Evolutionary conservation across 1,140 invertebrate species (phyloP).

Genomic region (Tetraneura akinire): DNA sequence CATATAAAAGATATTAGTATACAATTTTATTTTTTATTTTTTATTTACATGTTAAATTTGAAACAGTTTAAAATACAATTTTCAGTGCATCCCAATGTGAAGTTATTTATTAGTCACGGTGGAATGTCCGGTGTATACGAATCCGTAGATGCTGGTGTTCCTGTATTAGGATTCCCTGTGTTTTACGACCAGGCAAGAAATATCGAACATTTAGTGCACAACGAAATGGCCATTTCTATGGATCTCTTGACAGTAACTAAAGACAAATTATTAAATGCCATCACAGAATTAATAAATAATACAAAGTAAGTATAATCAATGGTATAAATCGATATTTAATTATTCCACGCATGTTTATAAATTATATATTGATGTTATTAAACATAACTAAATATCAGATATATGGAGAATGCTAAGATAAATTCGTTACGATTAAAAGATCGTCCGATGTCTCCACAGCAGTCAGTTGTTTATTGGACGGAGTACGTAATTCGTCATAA

Average conservation of each 20-base stretch:
- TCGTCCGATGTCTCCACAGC: too few relatives aligned
- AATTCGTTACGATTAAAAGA: too few relatives aligned
- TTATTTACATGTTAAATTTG: too few relatives aligned
- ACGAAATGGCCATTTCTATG: slow-evolving; percentile 57
- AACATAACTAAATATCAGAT: too few relatives aligned
- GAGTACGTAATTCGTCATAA: background rate
- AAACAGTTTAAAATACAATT: too few relatives aligned
- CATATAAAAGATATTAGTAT: too few relatives aligned
- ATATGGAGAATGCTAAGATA: too few relatives aligned
- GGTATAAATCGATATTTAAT: too few relatives aligned
- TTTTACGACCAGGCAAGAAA: slow-evolving; percentile 66
- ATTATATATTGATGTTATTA: too few relatives aligned
- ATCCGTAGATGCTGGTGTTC: slow-evolving; percentile 69
- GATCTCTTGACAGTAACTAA: slow-evolving; percentile 58
- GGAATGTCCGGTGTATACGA: slow-evolving; percentile 71
- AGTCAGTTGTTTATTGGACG: background rate
- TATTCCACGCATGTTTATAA: too few relatives aligned
- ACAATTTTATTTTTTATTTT: too few relatives aligned
- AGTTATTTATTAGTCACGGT: slow-evolving; percentile 71
- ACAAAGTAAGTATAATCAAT: too few relatives aligned
- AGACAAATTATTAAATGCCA: slow-evolving; percentile 39
- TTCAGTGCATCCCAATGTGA: slow-evolving; percentile 68
- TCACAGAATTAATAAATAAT: background rate
- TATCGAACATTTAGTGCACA: slow-evolving; percentile 55
- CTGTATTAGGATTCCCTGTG: slow-evolving; percentile 70